Evolutionary conservation across 2,888 invertebrate genomes (phyloP).

Genomic region (Fragum whitleyi): DNA sequence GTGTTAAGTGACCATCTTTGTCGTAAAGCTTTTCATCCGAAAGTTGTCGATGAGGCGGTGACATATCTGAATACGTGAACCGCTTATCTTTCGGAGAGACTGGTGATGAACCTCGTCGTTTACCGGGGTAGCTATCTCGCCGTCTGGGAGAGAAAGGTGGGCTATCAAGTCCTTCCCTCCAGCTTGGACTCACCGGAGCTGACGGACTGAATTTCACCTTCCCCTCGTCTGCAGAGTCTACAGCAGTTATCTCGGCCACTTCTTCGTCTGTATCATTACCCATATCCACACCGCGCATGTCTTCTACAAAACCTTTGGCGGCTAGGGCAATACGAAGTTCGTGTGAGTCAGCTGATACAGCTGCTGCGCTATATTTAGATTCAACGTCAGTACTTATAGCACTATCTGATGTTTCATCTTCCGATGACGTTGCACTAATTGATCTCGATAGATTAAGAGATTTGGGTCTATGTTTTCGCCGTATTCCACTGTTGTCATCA

Average conservation of each 20-base stretch:
- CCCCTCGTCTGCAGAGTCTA: conserved; percentile 51
- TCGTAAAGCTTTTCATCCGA: conserved; percentile 68
- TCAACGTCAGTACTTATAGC: conserved; percentile 72
- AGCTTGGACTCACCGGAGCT: conserved; percentile 83
- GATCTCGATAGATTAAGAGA: conserved; percentile 80
- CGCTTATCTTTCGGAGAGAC: conserved; percentile 80
- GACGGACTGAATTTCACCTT: conserved; percentile 73
- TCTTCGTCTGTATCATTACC: conserved; percentile 66
- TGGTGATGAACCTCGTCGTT: conserved; percentile 76
- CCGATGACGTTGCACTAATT: conserved; percentile 80
- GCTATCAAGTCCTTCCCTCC: conserved; percentile 81
- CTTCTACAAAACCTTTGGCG: conserved; percentile 73
- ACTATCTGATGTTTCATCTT: conserved; percentile 75
- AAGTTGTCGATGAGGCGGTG: conserved; percentile 76
- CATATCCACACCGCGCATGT: conserved; percentile 71
- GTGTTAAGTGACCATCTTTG: conserved; percentile 47
- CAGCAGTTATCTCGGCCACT: conserved; percentile 63
- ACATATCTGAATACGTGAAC: conserved; percentile 80
- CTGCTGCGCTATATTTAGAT: conserved; percentile 58
- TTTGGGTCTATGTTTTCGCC: conserved; percentile 77
- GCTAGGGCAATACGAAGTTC: conserved; percentile 69
- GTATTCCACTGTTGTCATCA: conserved; percentile 69
- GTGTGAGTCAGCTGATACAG: conserved; percentile 64
- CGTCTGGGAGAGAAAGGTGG: conserved; percentile 81
- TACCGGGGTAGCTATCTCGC: conserved; percentile 81